These are phyloP conservation scores for Marronus borbonicus DNA, from an alignment of 2,888 invertebrate species.

Conservation along the genomic window DNA sequence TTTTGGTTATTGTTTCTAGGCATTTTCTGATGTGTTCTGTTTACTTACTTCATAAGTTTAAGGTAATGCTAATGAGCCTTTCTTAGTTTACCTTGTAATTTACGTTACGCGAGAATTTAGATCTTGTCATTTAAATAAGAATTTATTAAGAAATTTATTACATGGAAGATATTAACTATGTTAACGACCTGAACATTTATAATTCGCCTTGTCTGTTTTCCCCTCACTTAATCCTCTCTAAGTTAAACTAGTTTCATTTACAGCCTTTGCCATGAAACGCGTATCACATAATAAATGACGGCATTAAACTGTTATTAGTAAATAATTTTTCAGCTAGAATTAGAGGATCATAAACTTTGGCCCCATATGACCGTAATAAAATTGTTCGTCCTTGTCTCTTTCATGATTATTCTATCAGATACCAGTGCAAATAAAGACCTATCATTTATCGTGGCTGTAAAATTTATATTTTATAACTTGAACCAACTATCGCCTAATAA, in stretches of 20 bases:
- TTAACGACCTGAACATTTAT: too few relatives aligned
- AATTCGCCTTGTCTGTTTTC: too few relatives aligned
- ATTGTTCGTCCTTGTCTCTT: not conserved
- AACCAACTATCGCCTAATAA: not conserved
- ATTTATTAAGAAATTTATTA: too few relatives aligned
- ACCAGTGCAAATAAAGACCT: not conserved
- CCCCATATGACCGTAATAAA: constrained; percentile 11
- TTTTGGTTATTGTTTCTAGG: too few relatives aligned
- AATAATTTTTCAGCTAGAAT: constrained; percentile 12
- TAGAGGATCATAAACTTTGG: constrained; percentile 2
- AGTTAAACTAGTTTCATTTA: not conserved
- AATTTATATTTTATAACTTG: constrained; percentile 28
- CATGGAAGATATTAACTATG: too few relatives aligned
- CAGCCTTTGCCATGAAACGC: not conserved
- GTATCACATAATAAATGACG: constrained; percentile 2
- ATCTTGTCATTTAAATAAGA: too few relatives aligned
- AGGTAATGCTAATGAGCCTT: too few relatives aligned
- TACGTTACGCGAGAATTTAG: too few relatives aligned
- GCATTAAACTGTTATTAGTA: constrained; percentile 14
- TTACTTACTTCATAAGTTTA: too few relatives aligned
- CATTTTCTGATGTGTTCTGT: too few relatives aligned
- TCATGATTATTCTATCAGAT: constrained; percentile 15
- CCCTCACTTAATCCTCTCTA: too few relatives aligned
- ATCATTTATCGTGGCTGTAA: not conserved
- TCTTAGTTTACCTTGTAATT: too few relatives aligned